A percentile compares a stretch with the other conserved stretches of the same genome.
Evolutionary conservation across 2,113 vertebrate genomes (phyloP).

Genomic region (Anas platyrhynchos): DNA sequence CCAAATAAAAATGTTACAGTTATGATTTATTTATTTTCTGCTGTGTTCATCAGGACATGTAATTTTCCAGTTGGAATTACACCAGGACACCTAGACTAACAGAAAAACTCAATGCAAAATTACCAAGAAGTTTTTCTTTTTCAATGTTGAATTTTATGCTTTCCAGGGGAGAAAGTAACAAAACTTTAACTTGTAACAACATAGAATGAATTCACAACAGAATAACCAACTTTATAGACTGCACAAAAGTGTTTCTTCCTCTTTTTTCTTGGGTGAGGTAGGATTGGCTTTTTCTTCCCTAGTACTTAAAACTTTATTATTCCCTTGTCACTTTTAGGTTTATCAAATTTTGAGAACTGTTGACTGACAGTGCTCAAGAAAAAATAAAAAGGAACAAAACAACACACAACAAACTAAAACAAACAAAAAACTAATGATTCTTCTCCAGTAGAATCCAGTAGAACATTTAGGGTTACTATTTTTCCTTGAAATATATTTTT

Average conservation of each 20-base stretch:
- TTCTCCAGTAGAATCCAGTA: background rate
- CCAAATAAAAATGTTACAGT: background rate
- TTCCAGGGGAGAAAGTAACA: background rate
- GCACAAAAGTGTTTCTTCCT: background rate
- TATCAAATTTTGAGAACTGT: background rate
- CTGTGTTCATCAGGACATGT: background rate
- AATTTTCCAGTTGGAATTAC: constrained; percentile 10
- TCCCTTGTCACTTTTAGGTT: background rate
- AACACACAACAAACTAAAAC: too few relatives aligned
- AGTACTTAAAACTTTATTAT: background rate
- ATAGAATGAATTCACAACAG: background rate
- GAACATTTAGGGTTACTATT: background rate
- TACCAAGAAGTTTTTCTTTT: background rate
- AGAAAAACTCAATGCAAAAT: background rate
- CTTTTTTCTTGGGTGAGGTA: background rate
- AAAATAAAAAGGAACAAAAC: too few relatives aligned
- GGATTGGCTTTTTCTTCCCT: background rate
- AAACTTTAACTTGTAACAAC: background rate
- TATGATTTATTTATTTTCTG: background rate
- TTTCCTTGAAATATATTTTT: background rate
- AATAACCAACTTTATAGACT: background rate
- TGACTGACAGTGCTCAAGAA: background rate
- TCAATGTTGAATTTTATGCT: background rate
- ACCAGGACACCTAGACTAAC: constrained; percentile 6
- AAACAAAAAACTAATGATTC: background rate